Conservation (phyloP, 2,888 invertebrate species). For the Heterodera filipjevi region DNA sequence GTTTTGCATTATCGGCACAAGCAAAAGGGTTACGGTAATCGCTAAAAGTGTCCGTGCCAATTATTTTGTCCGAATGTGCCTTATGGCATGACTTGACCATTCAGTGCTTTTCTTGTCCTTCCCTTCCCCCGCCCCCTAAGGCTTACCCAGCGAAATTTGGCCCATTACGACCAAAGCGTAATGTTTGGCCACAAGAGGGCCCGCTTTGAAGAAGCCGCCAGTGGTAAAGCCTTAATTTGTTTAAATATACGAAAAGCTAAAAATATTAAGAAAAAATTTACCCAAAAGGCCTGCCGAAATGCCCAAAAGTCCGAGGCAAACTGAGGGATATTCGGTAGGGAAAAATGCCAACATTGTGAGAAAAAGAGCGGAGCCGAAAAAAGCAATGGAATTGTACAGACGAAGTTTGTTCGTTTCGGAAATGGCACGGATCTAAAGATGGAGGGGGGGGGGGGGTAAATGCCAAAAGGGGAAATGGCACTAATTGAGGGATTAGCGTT, state of each 20-base stretch:
- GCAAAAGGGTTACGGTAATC: slow-evolving; percentile 43
- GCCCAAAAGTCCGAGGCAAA: slow-evolving; percentile 44
- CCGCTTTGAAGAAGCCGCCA: slow-evolving; percentile 61
- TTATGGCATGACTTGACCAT: too few species aligned
- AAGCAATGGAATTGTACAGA: slow-evolving; percentile 62
- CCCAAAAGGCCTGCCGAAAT: slow-evolving; percentile 44
- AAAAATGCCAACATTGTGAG: slow-evolving; percentile 56
- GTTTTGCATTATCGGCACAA: slow-evolving; percentile 45
- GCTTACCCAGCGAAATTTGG: slow-evolving; percentile 58
- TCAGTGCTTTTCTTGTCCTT: too few species aligned
- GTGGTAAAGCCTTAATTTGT: slow-evolving; percentile 52
- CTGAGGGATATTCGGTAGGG: slow-evolving; percentile 38
- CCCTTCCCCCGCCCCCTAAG: neutral
- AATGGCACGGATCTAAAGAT: slow-evolving; percentile 45
- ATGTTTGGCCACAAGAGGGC: slow-evolving; percentile 59
- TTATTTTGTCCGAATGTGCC: too few species aligned
- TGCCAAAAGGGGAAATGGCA: neutral
- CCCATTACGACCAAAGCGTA: slow-evolving; percentile 64
- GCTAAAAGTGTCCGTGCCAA: slow-evolving; percentile 26
- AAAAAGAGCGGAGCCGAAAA: slow-evolving; percentile 52
- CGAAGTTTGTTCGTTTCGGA: slow-evolving; percentile 61
- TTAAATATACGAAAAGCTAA: neutral
- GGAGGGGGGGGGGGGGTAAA: neutral
- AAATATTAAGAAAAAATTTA: neutral
- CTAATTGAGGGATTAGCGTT: neutral